Conservation (phyloP, 2,888 invertebrate species). For the Formica aserva region DNA sequence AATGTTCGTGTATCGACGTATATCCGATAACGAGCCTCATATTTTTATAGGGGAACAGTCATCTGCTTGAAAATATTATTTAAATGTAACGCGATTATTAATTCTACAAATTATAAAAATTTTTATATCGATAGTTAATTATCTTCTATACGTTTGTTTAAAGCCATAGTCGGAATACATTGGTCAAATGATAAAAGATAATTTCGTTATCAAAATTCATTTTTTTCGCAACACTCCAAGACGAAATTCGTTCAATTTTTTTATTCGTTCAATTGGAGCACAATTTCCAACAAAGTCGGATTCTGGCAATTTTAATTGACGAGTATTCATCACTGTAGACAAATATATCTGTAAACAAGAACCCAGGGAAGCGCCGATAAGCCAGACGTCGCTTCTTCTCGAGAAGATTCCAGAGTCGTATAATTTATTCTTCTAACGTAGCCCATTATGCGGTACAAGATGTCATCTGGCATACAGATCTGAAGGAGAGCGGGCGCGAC, state of each 20-base stretch:
- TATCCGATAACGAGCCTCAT: background rate
- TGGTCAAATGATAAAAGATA: background rate
- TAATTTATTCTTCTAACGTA: conserved; percentile 76
- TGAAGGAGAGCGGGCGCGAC: conserved; percentile 53
- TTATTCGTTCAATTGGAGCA: background rate
- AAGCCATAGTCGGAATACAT: background rate
- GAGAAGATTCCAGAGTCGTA: conserved; percentile 58
- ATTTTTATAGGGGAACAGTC: background rate
- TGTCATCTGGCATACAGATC: conserved; percentile 75
- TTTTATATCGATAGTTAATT: background rate
- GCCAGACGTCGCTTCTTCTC: conserved; percentile 24
- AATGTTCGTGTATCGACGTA: conserved; percentile 4
- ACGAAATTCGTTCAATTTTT: too few relatives aligned
- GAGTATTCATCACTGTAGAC: conserved; percentile 70
- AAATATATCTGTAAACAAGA: conserved; percentile 76
- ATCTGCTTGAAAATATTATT: background rate
- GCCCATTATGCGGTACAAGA: conserved; percentile 75
- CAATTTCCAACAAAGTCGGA: conserved; percentile 29
- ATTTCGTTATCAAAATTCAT: background rate
- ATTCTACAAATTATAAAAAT: background rate
- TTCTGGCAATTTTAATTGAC: conserved; percentile 64
- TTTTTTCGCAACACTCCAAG: background rate
- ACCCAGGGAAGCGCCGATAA: conserved; percentile 19
- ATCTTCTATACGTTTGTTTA: background rate
- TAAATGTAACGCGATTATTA: background rate